These are phyloP conservation scores for Apis florea DNA, from an alignment of 1,140 invertebrate genomes.

Conservation along the genomic window DNA sequence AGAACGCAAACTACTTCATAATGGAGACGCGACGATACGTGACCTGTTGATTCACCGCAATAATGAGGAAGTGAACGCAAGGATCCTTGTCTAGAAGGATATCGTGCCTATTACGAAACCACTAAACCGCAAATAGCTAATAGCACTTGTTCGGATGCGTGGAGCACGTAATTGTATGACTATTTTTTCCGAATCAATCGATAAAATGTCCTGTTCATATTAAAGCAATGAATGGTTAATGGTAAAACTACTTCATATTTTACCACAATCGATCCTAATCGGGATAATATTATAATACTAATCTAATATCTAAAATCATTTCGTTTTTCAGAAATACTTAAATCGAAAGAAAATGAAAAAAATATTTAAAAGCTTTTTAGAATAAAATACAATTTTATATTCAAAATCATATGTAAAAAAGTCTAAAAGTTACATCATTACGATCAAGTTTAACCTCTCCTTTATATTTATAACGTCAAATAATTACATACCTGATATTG, in stretches of 20 bases:
- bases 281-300: too few relatives aligned
- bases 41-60: constrained; percentile 62
- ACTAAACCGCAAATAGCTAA: constrained; percentile 62
- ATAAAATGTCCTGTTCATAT: constrained; percentile 1
- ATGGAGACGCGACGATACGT: constrained; percentile 26
- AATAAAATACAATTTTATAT: too few relatives aligned
- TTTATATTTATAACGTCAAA: too few relatives aligned
- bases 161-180: background rate
- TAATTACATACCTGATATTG: too few relatives aligned
- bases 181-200: constrained; percentile 1
- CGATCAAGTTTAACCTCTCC: too few relatives aligned
- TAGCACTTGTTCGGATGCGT: constrained; percentile 47
- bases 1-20: constrained; percentile 34
- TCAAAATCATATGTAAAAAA: too few relatives aligned
- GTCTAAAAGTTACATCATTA: too few relatives aligned
- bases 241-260: background rate
- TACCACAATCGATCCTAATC: background rate
- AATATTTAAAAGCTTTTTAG: too few relatives aligned
- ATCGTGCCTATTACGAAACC: constrained; percentile 62
- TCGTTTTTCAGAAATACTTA: too few relatives aligned
- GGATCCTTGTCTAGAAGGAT: constrained; percentile 56
- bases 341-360: too few relatives aligned
- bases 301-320: too few relatives aligned
- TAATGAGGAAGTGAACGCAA: constrained; percentile 61
- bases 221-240: background rate